Evolutionary conservation across 2,888 invertebrate genomes (phyloP).

Genomic region (Scaptodrosophila latifasciaeformis): DNA sequence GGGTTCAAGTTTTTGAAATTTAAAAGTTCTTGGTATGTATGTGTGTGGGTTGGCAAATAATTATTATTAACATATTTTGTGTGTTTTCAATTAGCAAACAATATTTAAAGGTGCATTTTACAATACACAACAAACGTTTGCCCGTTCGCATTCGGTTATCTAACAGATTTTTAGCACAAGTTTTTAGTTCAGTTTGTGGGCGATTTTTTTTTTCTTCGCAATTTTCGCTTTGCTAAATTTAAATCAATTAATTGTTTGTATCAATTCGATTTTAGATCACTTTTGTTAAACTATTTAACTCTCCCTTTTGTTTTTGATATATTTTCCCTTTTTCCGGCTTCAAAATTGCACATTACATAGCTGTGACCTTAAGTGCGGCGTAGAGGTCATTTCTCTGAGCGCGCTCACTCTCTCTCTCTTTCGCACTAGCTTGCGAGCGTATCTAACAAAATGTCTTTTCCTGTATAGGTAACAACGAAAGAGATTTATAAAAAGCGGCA

Average conservation of each 20-base stretch:
- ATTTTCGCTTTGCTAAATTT: conserved; percentile 2
- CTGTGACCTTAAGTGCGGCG: conserved; percentile 58
- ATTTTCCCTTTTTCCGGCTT: conserved; percentile 26
- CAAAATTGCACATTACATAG: conserved; percentile 23
- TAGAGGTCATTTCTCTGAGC: conserved; percentile 61
- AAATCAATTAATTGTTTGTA: neutral
- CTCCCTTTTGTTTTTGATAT: conserved; percentile 8
- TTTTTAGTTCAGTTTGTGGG: conserved; percentile 13
- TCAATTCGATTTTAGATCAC: no score
- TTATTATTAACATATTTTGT: conserved; percentile 25
- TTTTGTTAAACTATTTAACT: no score
- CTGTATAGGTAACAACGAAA: no score
- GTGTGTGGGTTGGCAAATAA: conserved; percentile 11
- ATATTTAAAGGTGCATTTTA: neutral
- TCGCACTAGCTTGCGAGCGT: neutral
- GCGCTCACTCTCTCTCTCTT: conserved; percentile 10
- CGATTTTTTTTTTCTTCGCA: conserved; percentile 8
- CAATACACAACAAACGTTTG: no score
- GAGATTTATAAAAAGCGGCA: no score
- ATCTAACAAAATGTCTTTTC: no score
- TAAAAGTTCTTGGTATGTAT: conserved; percentile 57
- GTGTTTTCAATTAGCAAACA: conserved; percentile 1
- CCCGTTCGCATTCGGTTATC: conserved; percentile 49
- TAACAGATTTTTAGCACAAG: conserved; percentile 34
- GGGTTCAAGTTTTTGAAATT: conserved; percentile 47